Evolutionary conservation across 2,797 vertebrate genomes (phyloP).

Genomic region (Gymnothorax reevesii): DNA sequence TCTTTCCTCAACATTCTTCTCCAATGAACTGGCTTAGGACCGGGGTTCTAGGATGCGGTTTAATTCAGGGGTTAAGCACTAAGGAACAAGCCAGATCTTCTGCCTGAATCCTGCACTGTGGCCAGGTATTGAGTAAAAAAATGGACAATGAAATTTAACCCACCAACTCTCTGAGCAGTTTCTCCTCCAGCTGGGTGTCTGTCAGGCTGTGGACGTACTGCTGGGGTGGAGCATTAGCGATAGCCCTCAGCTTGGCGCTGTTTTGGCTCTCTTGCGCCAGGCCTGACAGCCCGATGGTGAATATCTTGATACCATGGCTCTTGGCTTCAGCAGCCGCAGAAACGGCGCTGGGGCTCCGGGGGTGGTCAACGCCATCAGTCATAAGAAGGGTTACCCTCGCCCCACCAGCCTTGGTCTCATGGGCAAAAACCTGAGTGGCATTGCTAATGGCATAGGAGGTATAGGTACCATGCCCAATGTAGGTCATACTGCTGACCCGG

Average conservation of each 20-base stretch:
- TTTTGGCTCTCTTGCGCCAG: conserved; percentile 63
- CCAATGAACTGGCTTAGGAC: background rate
- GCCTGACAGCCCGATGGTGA: conserved; percentile 79
- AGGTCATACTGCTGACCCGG: conserved; percentile 65
- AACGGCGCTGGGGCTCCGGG: conserved; percentile 77
- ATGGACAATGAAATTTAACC: background rate
- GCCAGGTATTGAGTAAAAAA: background rate
- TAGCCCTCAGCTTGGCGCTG: conserved; percentile 71
- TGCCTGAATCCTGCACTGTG: background rate
- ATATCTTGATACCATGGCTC: conserved; percentile 74
- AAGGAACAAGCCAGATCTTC: background rate
- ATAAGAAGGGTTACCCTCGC: conserved; percentile 80
- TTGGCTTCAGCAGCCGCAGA: conserved; percentile 74
- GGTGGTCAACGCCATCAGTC: conserved; percentile 86
- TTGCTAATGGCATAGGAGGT: conserved; percentile 85
- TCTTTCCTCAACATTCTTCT: background rate
- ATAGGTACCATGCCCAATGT: conserved; percentile 88
- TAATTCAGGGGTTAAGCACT: background rate
- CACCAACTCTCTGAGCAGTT: conserved; percentile 77
- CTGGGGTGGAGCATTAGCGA: conserved; percentile 75
- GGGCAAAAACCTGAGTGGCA: conserved; percentile 75
- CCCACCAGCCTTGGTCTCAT: conserved; percentile 69
- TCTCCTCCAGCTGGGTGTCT: conserved; percentile 71
- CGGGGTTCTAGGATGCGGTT: background rate
- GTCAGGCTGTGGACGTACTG: conserved; percentile 76